Evolutionary conservation across 1,140 invertebrate species (phyloP).

Genomic region (Saccostrea glomerata): DNA sequence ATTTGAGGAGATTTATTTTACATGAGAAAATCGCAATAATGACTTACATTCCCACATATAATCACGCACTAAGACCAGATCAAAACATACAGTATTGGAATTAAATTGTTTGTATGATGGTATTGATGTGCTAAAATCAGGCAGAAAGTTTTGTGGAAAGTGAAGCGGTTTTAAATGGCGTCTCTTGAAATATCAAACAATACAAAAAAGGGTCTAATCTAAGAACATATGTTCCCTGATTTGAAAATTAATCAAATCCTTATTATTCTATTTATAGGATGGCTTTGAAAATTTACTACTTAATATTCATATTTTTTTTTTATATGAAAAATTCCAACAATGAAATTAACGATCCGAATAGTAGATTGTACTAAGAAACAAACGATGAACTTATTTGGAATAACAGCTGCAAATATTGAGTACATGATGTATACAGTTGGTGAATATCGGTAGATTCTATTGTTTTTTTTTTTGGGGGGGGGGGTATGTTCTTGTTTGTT

Average conservation of each 20-base stretch:
- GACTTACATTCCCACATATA: constrained; percentile 31
- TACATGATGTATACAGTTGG: neutral
- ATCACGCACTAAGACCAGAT: neutral
- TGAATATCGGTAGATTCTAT: too few relatives aligned
- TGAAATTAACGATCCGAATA: neutral
- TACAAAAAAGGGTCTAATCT: neutral
- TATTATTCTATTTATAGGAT: neutral
- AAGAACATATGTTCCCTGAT: neutral
- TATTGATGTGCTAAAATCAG: constrained; percentile 17
- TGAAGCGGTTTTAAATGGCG: neutral
- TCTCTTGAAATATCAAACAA: neutral
- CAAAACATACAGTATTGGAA: constrained; percentile 3
- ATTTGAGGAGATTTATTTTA: constrained; percentile 27
- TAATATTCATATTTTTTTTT: constrained; percentile 4
- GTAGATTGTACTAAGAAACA: neutral
- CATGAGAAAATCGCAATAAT: constrained; percentile 21
- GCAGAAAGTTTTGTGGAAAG: neutral
- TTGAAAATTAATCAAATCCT: neutral
- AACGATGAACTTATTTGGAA: neutral
- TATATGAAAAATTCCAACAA: neutral
- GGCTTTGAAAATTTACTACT: neutral
- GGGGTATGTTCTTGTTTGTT: too few relatives aligned
- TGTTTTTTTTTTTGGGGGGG: too few relatives aligned
- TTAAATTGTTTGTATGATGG: constrained; percentile 23
- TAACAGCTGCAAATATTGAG: neutral